Evolutionary conservation across 2,797 vertebrate genomes (phyloP), one percentile per base, ranked within the genome.

Genomic region (Lophius americanus): DNA sequence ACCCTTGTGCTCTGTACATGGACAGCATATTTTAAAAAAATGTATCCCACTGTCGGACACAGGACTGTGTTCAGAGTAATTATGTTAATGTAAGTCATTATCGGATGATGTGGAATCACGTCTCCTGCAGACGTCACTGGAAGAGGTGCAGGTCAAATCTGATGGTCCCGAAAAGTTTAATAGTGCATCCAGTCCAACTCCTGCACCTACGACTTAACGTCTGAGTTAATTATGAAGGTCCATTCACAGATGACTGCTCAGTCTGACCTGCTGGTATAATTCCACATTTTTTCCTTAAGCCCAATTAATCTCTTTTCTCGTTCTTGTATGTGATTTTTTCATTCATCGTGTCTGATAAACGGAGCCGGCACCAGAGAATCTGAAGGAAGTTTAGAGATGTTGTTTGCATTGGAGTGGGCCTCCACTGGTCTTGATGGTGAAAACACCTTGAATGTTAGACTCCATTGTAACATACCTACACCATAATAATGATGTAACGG

Each of bases 1-100:
- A 33, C 43, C 37, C 10, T 59, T 47, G 46, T 53, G 69, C 62
- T 62, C 42, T 72, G 64, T 60, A 64, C 60, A 43, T 56, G 63
- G 75, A 88, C 62, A 61, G 53, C 49, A 57, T 61, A 51, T 63
- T 81, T 85, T 70, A 65, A 82, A 62, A 43, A 52, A 54, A 60
- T 46, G 33, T 38, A 42, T 13, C 33, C 56, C 48, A 1, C 36
- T 49, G 6, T 60, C 51, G 56, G 47, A 1, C 37, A 59, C 46
- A 46, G 38, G 64, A 55, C 44, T 2, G 35, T 38, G 10, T 53
- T 32, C 33, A 44, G 1, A 23, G 23, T 23, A 23, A 23, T 23
- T 23, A 23, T 23, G 23, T 23, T 23, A 23, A 23, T 23, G 23
- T 23, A 23, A 23, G 1, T 23, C 23, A 23, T 23, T 23, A 23